Base-by-base conservation (phyloP, 2,797 vertebrate genomes). In the Cirrhinus molitorella region DNA sequence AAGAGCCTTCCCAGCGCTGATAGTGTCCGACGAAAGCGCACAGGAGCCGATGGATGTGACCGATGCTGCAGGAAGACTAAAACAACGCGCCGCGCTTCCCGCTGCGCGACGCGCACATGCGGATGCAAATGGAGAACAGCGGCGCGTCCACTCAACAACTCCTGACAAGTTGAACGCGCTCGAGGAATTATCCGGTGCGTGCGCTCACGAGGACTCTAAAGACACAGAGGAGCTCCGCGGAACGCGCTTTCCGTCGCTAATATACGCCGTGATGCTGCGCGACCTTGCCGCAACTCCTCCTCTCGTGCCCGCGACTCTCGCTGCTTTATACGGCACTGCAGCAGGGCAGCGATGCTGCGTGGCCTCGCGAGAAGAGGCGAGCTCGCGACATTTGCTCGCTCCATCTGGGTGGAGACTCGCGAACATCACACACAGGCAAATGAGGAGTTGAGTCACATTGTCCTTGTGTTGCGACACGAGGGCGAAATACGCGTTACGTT, bases 201-300 rank as follows among this genome's bases (percentile, higher is more conserved):
- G 16, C 10, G 68, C 80, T 79, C 45, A 17, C 70, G 34, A 45
- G 51, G 37, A 49, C 79, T 66, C 13, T 55, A 28, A 11, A 49
- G 49, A 75, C 17, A 49, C 49, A n/a, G 73, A 80, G 63, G 31
- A 66, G 13, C 4, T 65, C 71, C 25, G 81, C 76, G 12, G 71
- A 19, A 57, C 12, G 28, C 47, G 11, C 23, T 59, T 23, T 51
- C n/a, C 51, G 31, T 23, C 45, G 68, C 28, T 77, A 53, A 51
- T 53, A 34, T 63, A 8, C n/a, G n/a, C 21, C 43, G 70, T 86
- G 90, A 92, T 90, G 88, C 90, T 90, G 45, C 23, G 84, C 88
- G 86, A 88, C 87, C 87, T 88, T 89, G 87, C 88, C 51, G 88
- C 91, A 90, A 86, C 89, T 88, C 86, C 87, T 88, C 88, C 89